A percentile compares a stretch with the other conserved stretches of the same genome.
These are phyloP conservation scores for Cirrhinus mrigala DNA, from an alignment of 2,797 vertebrate genomes.

Conservation along the genomic window DNA sequence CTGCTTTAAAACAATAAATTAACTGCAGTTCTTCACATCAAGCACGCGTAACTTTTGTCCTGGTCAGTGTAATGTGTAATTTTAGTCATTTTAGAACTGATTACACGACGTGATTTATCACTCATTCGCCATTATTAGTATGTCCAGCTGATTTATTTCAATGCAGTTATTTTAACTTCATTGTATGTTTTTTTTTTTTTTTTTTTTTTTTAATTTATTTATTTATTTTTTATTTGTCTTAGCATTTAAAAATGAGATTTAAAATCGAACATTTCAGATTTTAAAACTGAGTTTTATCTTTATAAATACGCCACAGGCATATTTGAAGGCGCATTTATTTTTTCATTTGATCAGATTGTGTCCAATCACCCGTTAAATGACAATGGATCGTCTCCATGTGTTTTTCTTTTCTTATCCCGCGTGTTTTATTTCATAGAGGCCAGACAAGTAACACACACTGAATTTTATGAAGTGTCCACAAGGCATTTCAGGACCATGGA, in stretches of 20 bases:
- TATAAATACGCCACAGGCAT: not conserved
- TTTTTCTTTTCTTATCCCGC: not conserved
- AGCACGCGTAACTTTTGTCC: not conserved
- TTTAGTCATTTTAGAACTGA: slow-evolving; percentile 3
- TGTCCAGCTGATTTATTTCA: not conserved
- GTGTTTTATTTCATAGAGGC: not conserved
- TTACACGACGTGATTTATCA: slow-evolving; percentile 42
- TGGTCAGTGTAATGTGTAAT: not conserved
- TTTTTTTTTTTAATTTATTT: not conserved
- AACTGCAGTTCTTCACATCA: not conserved
- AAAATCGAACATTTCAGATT: not conserved
- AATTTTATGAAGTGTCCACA: not conserved
- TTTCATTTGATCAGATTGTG: not conserved
- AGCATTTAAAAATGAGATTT: not conserved
- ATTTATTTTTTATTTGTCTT: no score
- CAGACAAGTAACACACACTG: not conserved
- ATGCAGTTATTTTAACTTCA: not conserved
- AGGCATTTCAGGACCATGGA: slow-evolving; percentile 53
- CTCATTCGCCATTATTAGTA: slow-evolving; percentile 23
- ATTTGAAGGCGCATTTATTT: not conserved
- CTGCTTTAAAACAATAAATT: not conserved
- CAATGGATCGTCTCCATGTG: not conserved
- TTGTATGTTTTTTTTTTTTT: not conserved
- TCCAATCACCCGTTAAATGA: not conserved
- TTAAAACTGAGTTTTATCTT: not conserved